Evolutionary conservation across 2,113 vertebrate genomes (phyloP).

Genomic region (Leucopsar rothschildi): DNA sequence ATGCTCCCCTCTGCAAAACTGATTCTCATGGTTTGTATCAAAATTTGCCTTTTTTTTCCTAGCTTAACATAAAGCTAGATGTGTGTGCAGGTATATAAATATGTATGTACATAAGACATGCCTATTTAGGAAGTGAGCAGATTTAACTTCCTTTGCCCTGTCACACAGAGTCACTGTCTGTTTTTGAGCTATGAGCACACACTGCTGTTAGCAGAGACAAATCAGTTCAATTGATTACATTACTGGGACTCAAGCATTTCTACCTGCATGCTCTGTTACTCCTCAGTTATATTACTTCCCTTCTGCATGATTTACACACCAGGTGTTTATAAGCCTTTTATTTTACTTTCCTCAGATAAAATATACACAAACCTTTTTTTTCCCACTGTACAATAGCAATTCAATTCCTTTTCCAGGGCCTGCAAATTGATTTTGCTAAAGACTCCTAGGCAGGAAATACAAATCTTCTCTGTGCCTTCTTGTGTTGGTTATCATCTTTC

Average conservation of each 20-base stretch:
- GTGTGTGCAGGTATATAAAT: neutral
- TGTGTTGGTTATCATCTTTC: neutral
- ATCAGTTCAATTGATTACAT: neutral
- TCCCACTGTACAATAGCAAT: neutral
- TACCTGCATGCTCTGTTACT: neutral
- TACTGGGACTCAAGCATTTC: neutral
- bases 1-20: neutral
- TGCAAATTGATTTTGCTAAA: neutral
- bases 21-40: neutral
- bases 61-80: neutral
- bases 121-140: neutral
- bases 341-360: neutral
- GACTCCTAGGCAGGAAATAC: neutral
- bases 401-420: neutral
- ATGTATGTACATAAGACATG: accelerated
- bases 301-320: neutral
- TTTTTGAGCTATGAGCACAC: neutral
- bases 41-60: neutral
- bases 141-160: neutral
- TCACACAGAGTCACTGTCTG: neutral
- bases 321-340: neutral
- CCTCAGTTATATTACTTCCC: neutral
- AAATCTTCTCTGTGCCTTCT: neutral
- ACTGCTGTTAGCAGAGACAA: neutral
- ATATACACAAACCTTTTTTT: neutral